phyloP scores from a whole-genome alignment of 2,888 invertebrate species.

The Drosophila bunnanda region DNA sequence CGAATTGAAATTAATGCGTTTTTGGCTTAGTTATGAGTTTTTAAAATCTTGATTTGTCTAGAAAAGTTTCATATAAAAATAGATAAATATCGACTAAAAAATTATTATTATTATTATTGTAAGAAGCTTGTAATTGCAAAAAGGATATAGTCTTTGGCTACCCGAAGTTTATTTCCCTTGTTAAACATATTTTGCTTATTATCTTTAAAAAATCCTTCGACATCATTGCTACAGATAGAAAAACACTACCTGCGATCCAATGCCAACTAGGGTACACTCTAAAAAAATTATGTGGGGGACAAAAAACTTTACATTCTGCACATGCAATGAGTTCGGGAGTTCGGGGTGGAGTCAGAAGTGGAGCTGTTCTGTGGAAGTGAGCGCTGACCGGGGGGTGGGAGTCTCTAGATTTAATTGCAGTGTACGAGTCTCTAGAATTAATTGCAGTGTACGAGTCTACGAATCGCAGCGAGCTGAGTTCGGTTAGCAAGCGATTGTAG shows the following conservation, averaged over 20 bases:
- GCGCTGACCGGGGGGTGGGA: slow-evolving; percentile 10
- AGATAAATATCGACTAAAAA: no score
- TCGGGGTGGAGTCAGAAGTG: slow-evolving; percentile 45
- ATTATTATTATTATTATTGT: no score
- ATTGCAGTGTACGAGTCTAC: slow-evolving; percentile 39
- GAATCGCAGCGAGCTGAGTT: slow-evolving; percentile 45
- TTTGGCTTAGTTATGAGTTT: no score
- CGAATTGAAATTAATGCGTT: no score
- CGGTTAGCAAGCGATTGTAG: slow-evolving; percentile 44
- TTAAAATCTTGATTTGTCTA: no score
- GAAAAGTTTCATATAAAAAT: no score
- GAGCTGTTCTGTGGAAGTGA: slow-evolving; percentile 42
- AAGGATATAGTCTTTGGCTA: no score
- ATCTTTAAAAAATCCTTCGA: not conserved
- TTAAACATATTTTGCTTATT: not conserved
- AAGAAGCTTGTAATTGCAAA: no score
- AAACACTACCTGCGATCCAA: slow-evolving; percentile 26
- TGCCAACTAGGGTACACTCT: slow-evolving; percentile 30
- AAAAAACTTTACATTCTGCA: slow-evolving; percentile 30
- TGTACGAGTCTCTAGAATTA: slow-evolving; percentile 31
- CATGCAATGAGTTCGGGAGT: slow-evolving; percentile 53
- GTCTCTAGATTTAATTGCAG: slow-evolving; percentile 40
- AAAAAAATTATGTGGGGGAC: slow-evolving; percentile 21
- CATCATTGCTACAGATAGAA: slow-evolving; percentile 1
- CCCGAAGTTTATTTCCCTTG: no score